Evolutionary conservation across 2,888 invertebrate genomes (phyloP), one percentile per base, ranked within the genome.

Genomic region (Meloe dianella): DNA sequence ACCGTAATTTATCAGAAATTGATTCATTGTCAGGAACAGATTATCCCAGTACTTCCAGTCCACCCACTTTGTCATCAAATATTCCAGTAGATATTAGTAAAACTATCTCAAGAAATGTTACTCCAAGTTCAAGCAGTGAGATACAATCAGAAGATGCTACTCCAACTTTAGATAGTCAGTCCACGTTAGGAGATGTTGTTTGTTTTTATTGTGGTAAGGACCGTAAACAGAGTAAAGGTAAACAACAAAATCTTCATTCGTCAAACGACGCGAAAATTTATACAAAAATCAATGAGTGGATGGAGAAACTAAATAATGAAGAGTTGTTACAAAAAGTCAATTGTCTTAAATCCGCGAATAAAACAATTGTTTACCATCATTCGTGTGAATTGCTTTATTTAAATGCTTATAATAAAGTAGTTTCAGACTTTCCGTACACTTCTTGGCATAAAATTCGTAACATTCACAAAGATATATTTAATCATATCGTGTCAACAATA

Each of bases 361-460:
- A 17, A 41, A n/a, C 41, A 17, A 41, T 41, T 17, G n/a, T 41
- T 41, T 41, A 41, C 17, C 41, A 41, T 41, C n/a, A 41, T 41
- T 41, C 17, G 41, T 41, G 41, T 41, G 41, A 41, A 41, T 41
- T 41, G 2, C 38, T 63, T 60, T 65, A 63, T 65, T 60, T 63
- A 65, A 57, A 60, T 65, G 60, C 60, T 24, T 63, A 68, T 22
- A 68, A 65, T 63, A 65, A 68, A 68, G 10, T 35, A 63, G 63
- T 68, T 65, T 58, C 62, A 20, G 65, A 62, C 27, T 20, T 51
- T 51, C 64, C 60, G 59, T 22, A 51, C 61, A 64, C 64, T 59
- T 51, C 67, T n/a, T 67, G 65, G 56, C 67, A 67, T 60, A 65
- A 62, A 56, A 67, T 65, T 65, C 38, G 61, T 51, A 29, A 67